Base-by-base conservation (phyloP, 2,888 invertebrate species). In the Dicycla oo region DNA sequence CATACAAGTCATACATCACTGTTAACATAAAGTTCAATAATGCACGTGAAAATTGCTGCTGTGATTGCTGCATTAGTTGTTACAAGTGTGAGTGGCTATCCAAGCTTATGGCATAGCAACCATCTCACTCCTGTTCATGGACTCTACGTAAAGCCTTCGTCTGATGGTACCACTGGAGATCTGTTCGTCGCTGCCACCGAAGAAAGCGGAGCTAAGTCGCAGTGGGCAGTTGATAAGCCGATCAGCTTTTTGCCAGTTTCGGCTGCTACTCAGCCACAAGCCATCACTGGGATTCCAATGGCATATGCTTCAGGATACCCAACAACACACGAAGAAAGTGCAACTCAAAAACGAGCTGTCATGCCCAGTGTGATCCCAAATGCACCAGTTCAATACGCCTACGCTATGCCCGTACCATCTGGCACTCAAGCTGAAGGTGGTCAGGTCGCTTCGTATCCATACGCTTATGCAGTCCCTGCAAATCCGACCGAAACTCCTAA, bases 131-230 rank as follows among this genome's bases (percentile, higher is more conserved):
- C 95, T n/a, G 95, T 96, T 8, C 95, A 94, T 51, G 93, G 94
- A 3, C 86, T 96, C 2, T 96, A 90, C 81, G 93, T 96, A 18
- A 94, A 94, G 73, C 95, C 95, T 2, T 96, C 96, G 3, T 80
- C 80, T 7, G 95, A 96, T 73, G 95, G 95, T 0, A 90, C 91
- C 10, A 94, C 95, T 0, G 96, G 96, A 38, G 96, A 96, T 78
- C 88, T 96, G 15, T 95, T 93, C 86, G 95, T 96, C 1, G 95
- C 96, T 10, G 96, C 96, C 2, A 88, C 95, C 11, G 96, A 96
- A 86, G 94, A 95, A 56, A 92, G 83, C 56, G 95, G 94, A 30
- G 87, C 90, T 2, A 93, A 92, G 66, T 87, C 94, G 0, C 94
- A 95, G 75, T 96, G 95, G 95, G 87, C 94, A 6, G 93, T 93